These are phyloP conservation scores for Odontamblyopus lacepedii DNA, from an alignment of 2,797 vertebrate species.

Conservation along the genomic window DNA sequence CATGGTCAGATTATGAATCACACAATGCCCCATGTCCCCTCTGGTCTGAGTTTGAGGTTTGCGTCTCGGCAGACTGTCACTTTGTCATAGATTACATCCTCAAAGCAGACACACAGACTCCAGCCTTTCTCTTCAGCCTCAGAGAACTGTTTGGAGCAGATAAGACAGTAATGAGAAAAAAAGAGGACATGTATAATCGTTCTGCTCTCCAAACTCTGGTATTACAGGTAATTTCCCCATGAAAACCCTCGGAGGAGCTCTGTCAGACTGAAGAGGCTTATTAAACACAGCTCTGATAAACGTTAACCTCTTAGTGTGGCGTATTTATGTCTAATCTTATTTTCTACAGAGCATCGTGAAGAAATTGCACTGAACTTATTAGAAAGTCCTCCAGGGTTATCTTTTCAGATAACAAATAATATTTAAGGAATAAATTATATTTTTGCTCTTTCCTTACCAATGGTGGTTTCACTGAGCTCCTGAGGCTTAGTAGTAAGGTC, in stretches of 20 bases:
- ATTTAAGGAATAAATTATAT: constrained; percentile 57
- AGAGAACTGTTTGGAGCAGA: constrained; percentile 67
- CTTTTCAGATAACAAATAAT: constrained; percentile 58
- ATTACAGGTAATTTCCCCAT: constrained; percentile 77
- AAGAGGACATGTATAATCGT: constrained; percentile 70
- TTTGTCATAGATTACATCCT: constrained; percentile 70
- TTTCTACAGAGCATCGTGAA: constrained; percentile 45
- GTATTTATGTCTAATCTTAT: constrained; percentile 62
- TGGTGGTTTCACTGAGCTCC: constrained; percentile 35
- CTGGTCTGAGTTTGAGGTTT: constrained; percentile 50
- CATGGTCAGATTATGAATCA: constrained; percentile 54
- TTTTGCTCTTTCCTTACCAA: constrained; percentile 29
- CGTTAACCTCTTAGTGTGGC: constrained; percentile 62
- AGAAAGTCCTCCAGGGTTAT: constrained; percentile 57
- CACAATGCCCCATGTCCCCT: constrained; percentile 44
- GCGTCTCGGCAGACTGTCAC: constrained; percentile 52
- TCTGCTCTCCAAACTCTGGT: constrained; percentile 68
- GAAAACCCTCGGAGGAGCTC: constrained; percentile 69
- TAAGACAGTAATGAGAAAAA: constrained; percentile 73
- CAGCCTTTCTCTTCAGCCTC: constrained; percentile 60
- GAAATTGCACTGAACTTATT: constrained; percentile 71
- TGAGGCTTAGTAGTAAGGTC: constrained; percentile 40
- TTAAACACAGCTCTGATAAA: constrained; percentile 80
- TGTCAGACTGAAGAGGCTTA: constrained; percentile 70
- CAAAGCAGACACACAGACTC: constrained; percentile 47